A percentile compares a stretch with the other conserved stretches of the same genome.
Conservation (phyloP, 2,797 vertebrate species). For the Eidolon dupreanum region DNA sequence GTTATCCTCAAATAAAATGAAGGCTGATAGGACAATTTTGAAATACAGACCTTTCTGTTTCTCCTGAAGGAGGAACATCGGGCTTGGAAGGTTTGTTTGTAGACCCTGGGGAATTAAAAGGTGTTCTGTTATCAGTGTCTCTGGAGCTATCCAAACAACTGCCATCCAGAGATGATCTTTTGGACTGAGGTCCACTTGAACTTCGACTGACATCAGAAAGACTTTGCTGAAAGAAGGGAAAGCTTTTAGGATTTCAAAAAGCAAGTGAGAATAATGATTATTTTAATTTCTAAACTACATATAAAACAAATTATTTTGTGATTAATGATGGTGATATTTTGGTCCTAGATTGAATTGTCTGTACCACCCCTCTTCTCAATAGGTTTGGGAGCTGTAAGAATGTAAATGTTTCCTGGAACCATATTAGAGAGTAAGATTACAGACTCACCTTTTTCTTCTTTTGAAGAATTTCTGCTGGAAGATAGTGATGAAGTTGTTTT, state of each 20-base stretch:
- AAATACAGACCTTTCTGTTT: conserved; percentile 82
- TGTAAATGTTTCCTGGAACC: background rate
- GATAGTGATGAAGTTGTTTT: conserved; percentile 96
- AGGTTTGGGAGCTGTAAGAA: background rate
- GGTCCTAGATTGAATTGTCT: background rate
- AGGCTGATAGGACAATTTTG: background rate
- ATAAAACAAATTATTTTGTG: background rate
- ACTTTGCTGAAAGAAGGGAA: conserved; percentile 86
- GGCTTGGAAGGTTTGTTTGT: conserved; percentile 86
- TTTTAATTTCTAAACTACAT: conserved; percentile 53
- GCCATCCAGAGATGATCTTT: conserved; percentile 91
- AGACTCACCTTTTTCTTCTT: conserved; percentile 94
- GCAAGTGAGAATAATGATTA: conserved; percentile 18
- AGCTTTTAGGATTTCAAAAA: conserved; percentile 57
- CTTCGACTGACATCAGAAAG: conserved; percentile 90
- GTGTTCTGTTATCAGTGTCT: conserved; percentile 90
- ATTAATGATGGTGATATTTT: background rate
- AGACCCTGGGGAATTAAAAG: conserved; percentile 86
- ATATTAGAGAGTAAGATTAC: background rate
- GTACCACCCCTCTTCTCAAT: background rate
- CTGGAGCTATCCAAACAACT: conserved; percentile 91
- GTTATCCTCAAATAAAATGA: conserved; percentile 22
- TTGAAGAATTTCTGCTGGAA: conserved; percentile 94
- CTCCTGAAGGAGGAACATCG: conserved; percentile 69
- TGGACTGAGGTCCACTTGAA: conserved; percentile 89